Evolutionary conservation across 2,888 invertebrate genomes (phyloP), one percentile per base, ranked within the genome.

Genomic region (Epinotia ramella): DNA sequence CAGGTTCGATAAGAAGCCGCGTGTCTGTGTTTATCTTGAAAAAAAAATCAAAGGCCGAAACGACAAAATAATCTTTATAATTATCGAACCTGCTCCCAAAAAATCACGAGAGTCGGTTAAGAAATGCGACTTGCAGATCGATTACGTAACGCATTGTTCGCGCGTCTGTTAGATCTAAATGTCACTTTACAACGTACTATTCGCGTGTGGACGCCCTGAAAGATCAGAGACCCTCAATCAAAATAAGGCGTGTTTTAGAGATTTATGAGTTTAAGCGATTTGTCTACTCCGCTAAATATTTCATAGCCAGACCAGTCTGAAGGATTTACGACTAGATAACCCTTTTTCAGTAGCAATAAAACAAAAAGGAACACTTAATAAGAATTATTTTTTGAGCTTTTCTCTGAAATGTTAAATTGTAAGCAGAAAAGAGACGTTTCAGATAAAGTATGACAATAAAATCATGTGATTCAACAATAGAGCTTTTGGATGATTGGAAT

Each of bases 221-320:
- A 1, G 57, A 24, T 40, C 18, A 24, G 28, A 5, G 59, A 57
- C 16, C 24, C 16, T 59, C 12, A 59, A 46, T 69, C 44, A 46
- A 69, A 69, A 44, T 44, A 20, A 68, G 44, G n/a, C 46, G 24
- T 60, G 24, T 46, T 68, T 57, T 69, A 24, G 46, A 69, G 59
- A 69, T 46, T 69, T 69, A 69, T 69, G n/a, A 46, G 69, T 46
- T 60, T 69, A 59, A 60, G 69, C 44, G n/a, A 46, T 59, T 69
- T 69, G 69, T 69, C 59, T 69, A 59, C 59, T 46, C 46, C 59
- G 59, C 69, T 69, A 60, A 12, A 59, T 69, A 69, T 59, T 69
- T 69, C 60, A 69, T 60, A 44, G 69, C 24, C 59, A 20, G 69
- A 20, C 20, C 16, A 59, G 20, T 68, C 40, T 28, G 59, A 69